Percentiles rank a stretch among this genome's conserved stretches.
These are phyloP conservation scores for Ypsolopha scabrella DNA, from an alignment of 2,888 invertebrate genomes.

Conservation along the genomic window DNA sequence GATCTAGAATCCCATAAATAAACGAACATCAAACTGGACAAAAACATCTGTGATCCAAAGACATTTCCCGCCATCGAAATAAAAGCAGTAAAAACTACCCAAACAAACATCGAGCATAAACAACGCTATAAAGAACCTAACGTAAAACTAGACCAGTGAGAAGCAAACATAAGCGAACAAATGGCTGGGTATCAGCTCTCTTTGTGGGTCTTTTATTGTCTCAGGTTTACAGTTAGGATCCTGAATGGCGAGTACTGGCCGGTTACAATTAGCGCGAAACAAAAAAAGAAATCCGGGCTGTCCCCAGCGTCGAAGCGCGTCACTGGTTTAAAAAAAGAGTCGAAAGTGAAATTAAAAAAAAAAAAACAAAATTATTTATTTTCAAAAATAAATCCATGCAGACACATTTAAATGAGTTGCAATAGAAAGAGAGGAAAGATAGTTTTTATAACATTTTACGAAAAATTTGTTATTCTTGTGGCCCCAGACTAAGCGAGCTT, in stretches of 20 bases:
- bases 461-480: too few species aligned
- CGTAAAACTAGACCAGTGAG: background rate
- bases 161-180: background rate
- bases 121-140: background rate
- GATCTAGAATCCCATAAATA: too few species aligned
- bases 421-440: too few species aligned
- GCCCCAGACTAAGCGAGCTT: too few species aligned
- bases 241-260: background rate
- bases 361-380: too few species aligned
- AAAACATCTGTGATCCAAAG: too few species aligned
- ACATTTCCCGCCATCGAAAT: background rate
- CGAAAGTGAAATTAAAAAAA: too few species aligned
- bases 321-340: background rate
- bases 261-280: constrained; percentile 5
- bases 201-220: constrained; percentile 2
- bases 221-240: background rate
- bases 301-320: background rate
- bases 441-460: too few species aligned
- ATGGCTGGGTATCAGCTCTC: background rate
- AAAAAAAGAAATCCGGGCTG: background rate
- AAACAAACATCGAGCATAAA: background rate
- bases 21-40: too few species aligned
- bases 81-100: background rate
- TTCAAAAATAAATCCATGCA: too few species aligned
- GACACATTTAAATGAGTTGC: too few species aligned